A percentile compares a stretch with the other conserved stretches of the same genome.
Evolutionary conservation across 1,140 invertebrate genomes (phyloP).

Genomic region (Contarinia nasturtii): DNA sequence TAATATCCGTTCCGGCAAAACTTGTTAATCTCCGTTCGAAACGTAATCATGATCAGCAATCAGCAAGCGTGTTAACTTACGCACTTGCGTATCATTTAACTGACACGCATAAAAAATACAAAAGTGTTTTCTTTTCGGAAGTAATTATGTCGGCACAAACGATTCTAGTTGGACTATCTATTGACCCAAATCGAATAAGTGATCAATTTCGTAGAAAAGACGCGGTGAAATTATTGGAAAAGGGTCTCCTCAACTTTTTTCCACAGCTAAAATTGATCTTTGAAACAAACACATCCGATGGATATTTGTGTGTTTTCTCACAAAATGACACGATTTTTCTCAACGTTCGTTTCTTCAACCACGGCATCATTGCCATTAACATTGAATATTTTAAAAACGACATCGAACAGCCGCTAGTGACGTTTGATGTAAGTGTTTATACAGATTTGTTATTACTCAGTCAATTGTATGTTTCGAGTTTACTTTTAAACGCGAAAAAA

Average conservation of each 20-base stretch:
- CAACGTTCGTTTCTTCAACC: conserved; percentile 49
- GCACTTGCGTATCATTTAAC: no score
- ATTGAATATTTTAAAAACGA: conserved; percentile 63
- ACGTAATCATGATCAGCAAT: no score
- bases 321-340: conserved; percentile 45
- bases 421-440: conserved; percentile 42
- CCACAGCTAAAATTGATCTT: conserved; percentile 39
- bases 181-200: conserved; percentile 42
- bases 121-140: no score
- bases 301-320: conserved; percentile 42
- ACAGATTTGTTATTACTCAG: neutral
- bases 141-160: conserved; percentile 62
- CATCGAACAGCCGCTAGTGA: conserved; percentile 44
- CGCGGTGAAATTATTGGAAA: conserved; percentile 41
- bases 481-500: neutral
- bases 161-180: conserved; percentile 57
- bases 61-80: no score
- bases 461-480: neutral
- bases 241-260: conserved; percentile 45
- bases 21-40: no score
- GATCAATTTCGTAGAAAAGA: conserved; percentile 42
- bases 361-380: conserved; percentile 56
- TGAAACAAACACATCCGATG: conserved; percentile 33
- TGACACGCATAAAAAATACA: no score
- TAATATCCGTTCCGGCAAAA: no score